Conservation (phyloP, 2,888 invertebrate genomes). For the Nephrotoma appendiculata region DNA sequence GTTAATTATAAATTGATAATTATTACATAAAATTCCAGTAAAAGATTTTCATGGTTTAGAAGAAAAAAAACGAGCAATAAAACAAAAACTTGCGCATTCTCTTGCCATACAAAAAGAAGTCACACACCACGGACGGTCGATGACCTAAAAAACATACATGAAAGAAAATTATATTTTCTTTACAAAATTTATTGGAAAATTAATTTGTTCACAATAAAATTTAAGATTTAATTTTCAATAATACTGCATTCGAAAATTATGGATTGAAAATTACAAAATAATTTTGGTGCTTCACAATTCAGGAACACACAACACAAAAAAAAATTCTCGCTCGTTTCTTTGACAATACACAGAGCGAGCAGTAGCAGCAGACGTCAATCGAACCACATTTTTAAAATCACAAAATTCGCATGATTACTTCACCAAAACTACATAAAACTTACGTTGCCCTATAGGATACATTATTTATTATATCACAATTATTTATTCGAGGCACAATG, state of each 20-base stretch:
- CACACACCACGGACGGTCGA: slow-evolving; percentile 12
- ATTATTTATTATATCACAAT: slow-evolving; percentile 29
- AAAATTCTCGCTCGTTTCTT: not conserved
- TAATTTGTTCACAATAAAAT: not conserved
- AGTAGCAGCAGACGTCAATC: slow-evolving; percentile 1
- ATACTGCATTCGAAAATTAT: not conserved
- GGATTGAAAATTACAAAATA: not conserved
- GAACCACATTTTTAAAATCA: not conserved
- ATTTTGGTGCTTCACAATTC: not conserved
- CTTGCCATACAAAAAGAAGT: not conserved
- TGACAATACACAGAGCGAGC: not conserved
- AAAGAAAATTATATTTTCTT: not conserved
- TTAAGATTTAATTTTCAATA: not conserved
- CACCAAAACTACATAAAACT: slow-evolving; percentile 26
- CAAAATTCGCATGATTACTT: not conserved
- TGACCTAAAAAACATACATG: slow-evolving; percentile 12
- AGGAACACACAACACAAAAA: not conserved
- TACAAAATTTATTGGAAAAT: not conserved
- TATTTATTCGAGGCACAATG: slow-evolving; percentile 17
- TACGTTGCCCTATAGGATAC: slow-evolving; percentile 55
- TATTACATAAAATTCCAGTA: not conserved
- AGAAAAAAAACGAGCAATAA: not conserved
- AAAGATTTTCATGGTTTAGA: not conserved
- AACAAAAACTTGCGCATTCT: slow-evolving; percentile 2
- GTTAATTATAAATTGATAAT: not conserved